These are phyloP conservation scores for Neogobius melanostomus DNA, from an alignment of 2,113 vertebrate genomes.

Conservation along the genomic window DNA sequence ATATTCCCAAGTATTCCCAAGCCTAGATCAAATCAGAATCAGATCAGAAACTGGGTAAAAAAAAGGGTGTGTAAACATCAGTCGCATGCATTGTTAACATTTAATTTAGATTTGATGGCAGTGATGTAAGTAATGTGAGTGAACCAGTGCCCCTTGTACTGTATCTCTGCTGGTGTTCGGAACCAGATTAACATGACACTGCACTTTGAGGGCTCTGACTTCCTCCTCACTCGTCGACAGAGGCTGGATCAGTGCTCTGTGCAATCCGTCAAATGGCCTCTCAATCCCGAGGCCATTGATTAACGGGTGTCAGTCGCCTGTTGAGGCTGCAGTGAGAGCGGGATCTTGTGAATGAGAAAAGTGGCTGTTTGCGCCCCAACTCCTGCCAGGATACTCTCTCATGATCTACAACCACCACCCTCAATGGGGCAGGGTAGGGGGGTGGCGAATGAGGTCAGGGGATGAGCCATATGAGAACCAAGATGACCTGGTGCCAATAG, in stretches of 20 bases:
- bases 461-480: constrained; percentile 21
- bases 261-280: constrained; percentile 59
- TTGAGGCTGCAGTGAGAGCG: constrained; percentile 32
- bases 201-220: constrained; percentile 49
- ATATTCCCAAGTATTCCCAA: no score
- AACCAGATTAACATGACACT: constrained; percentile 65
- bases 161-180: constrained; percentile 33
- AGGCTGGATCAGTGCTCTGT: constrained; percentile 31
- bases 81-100: constrained; percentile 27
- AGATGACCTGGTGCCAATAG: constrained; percentile 13
- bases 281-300: constrained; percentile 54
- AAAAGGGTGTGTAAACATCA: constrained; percentile 30
- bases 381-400: constrained; percentile 34
- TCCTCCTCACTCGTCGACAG: constrained; percentile 25
- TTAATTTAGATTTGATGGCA: constrained; percentile 55
- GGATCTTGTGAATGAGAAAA: constrained; percentile 40
- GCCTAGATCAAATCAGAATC: no score
- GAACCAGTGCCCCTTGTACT: constrained; percentile 22
- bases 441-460: constrained; percentile 29
- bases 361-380: constrained; percentile 21
- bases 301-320: constrained; percentile 52
- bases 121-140: constrained; percentile 60
- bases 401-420: constrained; percentile 27
- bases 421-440: constrained; percentile 25
- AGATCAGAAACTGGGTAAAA: no score